Base-by-base conservation (phyloP, 2,797 vertebrate genomes). In the Channallabes apus region DNA sequence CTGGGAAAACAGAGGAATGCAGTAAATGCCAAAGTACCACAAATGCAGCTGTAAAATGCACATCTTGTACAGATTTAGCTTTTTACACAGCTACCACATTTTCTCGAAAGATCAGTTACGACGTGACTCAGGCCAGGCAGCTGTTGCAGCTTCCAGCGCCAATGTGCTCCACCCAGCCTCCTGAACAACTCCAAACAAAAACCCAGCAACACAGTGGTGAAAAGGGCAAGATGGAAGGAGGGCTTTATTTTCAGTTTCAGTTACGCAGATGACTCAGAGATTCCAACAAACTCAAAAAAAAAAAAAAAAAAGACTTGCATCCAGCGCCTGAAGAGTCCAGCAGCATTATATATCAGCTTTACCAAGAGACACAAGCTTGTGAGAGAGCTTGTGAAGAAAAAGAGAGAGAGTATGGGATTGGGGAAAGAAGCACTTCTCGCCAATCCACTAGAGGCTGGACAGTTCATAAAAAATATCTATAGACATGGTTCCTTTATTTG, bases 401-500 rank as follows among this genome's bases (percentile, higher is more conserved):
- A 62, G 32, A 61, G 17, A 6, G 46, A 71, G 20, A 41, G 65
- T 61, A 67, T 51, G 35, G 64, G 59, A 80, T 41, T 11, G 24
- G 73, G 73, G 71, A 56, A 83, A 86, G 82, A 72, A 51, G 82
- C 35, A 76, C 67, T 86, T 84, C 62, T 81, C 35, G 27, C 61
- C 82, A 84, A 56, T 84, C 64, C 56, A 82, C 62, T 54, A 62
- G 80, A 83, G 87, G 73, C 58, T 77, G 62, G 56, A 77, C 80
- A 87, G 90, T 89, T 87, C 83, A 90, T 86, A 71, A 88, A 87
- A 94, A 94, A 94, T 87, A 92, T 89, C 93, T 93, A 89, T 91
- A 91, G 91, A 93, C 91, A 91, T 80, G 94, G 94, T 95, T 94
- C 94, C 95, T 94, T 94, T 95, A 94, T 94, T 94, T 95, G 95